Evolutionary conservation across 2,888 invertebrate genomes (phyloP).

Genomic region (Stenchaetothrips biformis): DNA sequence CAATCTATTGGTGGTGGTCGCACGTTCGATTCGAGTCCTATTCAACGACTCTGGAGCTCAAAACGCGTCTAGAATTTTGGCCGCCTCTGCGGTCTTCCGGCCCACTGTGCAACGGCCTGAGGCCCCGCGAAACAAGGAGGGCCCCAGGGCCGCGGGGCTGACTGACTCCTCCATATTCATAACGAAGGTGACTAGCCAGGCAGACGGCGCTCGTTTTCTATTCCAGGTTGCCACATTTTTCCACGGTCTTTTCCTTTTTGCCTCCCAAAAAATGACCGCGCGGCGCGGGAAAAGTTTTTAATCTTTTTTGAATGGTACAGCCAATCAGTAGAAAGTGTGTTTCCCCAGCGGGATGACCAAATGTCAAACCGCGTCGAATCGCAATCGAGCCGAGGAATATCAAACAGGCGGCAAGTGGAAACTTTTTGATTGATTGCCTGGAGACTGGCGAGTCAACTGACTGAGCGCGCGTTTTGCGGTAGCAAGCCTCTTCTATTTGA

Average conservation of each 20-base stretch:
- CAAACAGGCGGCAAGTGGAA: neutral
- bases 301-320: neutral
- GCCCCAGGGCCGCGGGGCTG: neutral
- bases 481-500: too few species aligned
- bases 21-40: too few species aligned
- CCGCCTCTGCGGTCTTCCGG: neutral
- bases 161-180: neutral
- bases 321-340: neutral
- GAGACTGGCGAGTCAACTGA: constrained; percentile 1
- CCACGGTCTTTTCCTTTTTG: neutral
- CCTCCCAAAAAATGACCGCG: neutral
- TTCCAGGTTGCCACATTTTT: neutral
- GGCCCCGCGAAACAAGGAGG: too few species aligned
- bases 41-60: too few species aligned
- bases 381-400: neutral
- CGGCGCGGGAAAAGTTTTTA: neutral
- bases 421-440: constrained; percentile 12
- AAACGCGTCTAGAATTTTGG: too few species aligned
- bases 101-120: neutral
- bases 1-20: too few species aligned
- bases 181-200: neutral
- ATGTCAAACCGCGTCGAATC: neutral
- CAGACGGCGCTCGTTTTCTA: neutral
- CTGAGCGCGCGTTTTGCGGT: neutral
- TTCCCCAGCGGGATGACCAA: too few species aligned